Base-by-base conservation (phyloP, 2,888 invertebrate species). In the Stegana nigrithorax region DNA sequence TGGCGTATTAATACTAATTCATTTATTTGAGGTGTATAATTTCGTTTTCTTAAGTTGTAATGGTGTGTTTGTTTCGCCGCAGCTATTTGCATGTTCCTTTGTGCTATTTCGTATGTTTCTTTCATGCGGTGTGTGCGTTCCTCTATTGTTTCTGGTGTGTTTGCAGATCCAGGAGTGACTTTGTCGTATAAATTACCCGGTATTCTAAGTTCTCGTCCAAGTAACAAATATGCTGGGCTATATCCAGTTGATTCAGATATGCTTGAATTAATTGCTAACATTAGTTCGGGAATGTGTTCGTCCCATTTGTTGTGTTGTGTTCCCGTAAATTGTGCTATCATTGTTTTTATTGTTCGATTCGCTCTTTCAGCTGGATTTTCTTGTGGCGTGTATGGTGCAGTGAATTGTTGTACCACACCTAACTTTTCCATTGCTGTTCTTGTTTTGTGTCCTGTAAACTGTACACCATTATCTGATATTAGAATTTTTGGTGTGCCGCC, bases 191-290 rank as follows among this genome's bases (percentile, higher is more conserved):
- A n/a, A 10, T 2, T 42, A 6, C 17, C 27, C 8, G 42, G 44
- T 0, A 44, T 17, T 10, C 44, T 1, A 0, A 19, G 44, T 2
- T 44, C 57, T 7, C 44, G 5, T 0, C 29, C 29, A 0, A 12
- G 17, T 7, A 44, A 3, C 7, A 63, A 5, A 1, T 51, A 57
- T n/a, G n/a, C n/a, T n/a, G n/a, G n/a, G n/a, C n/a, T n/a, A n/a
- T n/a, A n/a, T n/a, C n/a, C n/a, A n/a, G 62, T 62, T 1, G 57
- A 10, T 10, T 62, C 57, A 0, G 59, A 45, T 1, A 8, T 2
- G 17, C 58, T 59, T n/a, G 50, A 50, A 19, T 65, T 65, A 0
- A 60, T 7, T 0, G 60, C 58, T 4, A 63, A n/a, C 12, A n/a
- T 56, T 0, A 32, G 12, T 3, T 32, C 32, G 10, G 45, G 45